These are phyloP conservation scores for Abrostola tripartita DNA, from an alignment of 2,888 invertebrate genomes.

Conservation along the genomic window DNA sequence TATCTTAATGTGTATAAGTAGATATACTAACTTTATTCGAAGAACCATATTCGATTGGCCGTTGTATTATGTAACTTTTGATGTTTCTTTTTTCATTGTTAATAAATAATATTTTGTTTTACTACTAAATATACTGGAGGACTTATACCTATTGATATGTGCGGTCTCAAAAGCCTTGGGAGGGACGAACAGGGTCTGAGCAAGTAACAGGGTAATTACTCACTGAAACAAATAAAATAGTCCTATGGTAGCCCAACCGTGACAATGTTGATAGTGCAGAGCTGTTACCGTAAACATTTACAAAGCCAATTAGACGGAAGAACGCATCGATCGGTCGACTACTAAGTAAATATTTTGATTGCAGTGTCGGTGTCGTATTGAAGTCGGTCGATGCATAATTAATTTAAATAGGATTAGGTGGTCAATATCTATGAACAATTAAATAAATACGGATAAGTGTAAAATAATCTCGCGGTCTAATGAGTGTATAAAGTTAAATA, in stretches of 20 bases:
- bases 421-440: neutral
- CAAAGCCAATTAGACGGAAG: conserved; percentile 8
- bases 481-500: no score
- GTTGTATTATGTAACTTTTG: no score
- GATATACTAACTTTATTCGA: no score
- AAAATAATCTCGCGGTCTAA: no score
- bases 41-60: no score
- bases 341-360: conserved; percentile 35
- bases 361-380: conserved; percentile 10
- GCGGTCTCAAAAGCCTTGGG: no score
- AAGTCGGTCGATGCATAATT: conserved; percentile 1
- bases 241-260: neutral
- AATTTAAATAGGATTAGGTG: neutral
- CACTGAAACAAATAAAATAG: neutral
- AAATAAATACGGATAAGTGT: neutral
- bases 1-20: no score
- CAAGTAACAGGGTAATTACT: neutral
- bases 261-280: conserved; percentile 8
- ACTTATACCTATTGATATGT: no score
- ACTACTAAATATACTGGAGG: no score
- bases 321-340: conserved; percentile 4
- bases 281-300: conserved; percentile 25
- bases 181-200: no score
- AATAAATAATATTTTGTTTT: no score
- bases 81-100: no score